A percentile compares a stretch with the other conserved stretches of the same genome.
Evolutionary conservation across 2,113 vertebrate genomes (phyloP).

Genomic region (Pollachius pollachius): DNA sequence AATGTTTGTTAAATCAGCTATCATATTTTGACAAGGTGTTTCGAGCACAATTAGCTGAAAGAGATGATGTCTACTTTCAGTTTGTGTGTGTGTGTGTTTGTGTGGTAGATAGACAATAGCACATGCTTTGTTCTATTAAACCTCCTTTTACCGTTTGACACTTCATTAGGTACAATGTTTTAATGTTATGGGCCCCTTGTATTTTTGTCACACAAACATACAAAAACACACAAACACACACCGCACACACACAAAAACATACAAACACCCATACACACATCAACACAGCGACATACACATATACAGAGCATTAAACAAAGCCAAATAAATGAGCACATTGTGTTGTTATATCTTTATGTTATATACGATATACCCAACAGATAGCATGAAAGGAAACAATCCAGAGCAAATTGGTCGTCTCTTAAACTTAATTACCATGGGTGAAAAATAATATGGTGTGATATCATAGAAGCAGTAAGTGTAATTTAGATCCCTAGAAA

Average conservation of each 20-base stretch:
- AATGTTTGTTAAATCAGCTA: conserved; percentile 35
- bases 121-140: conserved; percentile 21
- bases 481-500: too few relatives aligned
- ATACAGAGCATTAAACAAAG: background rate
- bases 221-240: background rate
- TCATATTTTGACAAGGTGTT: conserved; percentile 30
- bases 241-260: background rate
- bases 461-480: too few relatives aligned
- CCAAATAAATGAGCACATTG: background rate
- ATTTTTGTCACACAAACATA: background rate
- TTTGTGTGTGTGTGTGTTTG: conserved; percentile 1
- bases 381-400: too few relatives aligned
- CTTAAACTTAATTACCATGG: too few relatives aligned
- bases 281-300: conserved; percentile 1
- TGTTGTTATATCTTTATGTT: too few relatives aligned
- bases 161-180: conserved; percentile 23
- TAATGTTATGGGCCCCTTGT: conserved; percentile 7
- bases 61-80: conserved; percentile 18
- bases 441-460: too few relatives aligned
- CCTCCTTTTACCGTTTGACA: conserved; percentile 23
- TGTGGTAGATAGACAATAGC: background rate
- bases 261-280: background rate
- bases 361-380: too few relatives aligned
- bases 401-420: too few relatives aligned
- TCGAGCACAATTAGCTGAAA: conserved; percentile 22